Evolutionary conservation across 2,113 vertebrate species (phyloP), one percentile per base, ranked within the genome.

Genomic region (Panthera leo): DNA sequence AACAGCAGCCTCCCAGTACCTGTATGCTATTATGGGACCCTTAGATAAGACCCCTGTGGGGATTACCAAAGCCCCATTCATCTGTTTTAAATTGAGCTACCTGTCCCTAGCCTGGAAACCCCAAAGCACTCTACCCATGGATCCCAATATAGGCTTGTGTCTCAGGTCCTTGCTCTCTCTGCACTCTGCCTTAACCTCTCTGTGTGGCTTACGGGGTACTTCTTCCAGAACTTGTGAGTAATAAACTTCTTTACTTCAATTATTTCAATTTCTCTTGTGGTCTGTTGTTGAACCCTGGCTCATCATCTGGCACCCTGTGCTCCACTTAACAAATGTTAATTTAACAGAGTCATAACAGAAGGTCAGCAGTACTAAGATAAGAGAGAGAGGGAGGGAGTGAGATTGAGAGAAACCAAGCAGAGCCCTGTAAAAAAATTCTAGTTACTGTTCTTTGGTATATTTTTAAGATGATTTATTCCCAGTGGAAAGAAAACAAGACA

Each of bases 391-490:
- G 65, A 39, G 63, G 25, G 11, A 48, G 21, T 31, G n/a, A 87
- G n/a, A 65, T 45, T 25, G 25, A 61, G 25, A 85, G 19, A 78
- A 73, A 14, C 4, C 27, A 71, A 6, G 9, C n/a, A 93, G 29
- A 45, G 5, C 1, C 27, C 39, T 55, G 3, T 68, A 92, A 19
- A 92, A 92, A 27, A 63, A 70, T 42, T 75, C 39, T 83, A 16
- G 19, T 89, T 94, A 13, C 7, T 31, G 15, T 87, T 89, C 16
- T 86, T 89, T 48, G 11, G 21, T 78, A 48, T 48, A 55, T 58
- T 90, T 82, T 85, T 68, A 93, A 89, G 25, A 90, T 87, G n/a
- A 90, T 84, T 91, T 97, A 89, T 84, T 94, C 48, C 71, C 82
- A 58, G 45, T 70, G 7, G 65, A 51, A 93, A 91, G 42, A 78